A percentile compares a stretch with the other conserved stretches of the same genome.
Evolutionary conservation across 2,888 invertebrate species (phyloP).

Genomic region (Seira ritae): DNA sequence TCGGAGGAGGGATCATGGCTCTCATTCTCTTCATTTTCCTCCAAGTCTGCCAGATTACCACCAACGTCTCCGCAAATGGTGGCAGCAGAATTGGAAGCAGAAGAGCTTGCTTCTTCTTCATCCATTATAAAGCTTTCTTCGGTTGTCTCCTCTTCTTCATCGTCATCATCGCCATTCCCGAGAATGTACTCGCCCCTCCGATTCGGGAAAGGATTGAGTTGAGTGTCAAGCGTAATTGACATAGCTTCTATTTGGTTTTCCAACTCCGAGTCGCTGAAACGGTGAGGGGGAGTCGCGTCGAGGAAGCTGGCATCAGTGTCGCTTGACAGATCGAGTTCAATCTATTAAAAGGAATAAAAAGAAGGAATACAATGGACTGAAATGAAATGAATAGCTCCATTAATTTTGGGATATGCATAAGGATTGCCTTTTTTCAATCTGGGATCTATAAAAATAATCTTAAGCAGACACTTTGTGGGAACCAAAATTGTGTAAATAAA

Average conservation of each 20-base stretch:
- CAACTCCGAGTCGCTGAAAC: slow-evolving; percentile 70
- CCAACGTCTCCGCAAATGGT: slow-evolving; percentile 34
- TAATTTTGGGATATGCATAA: too few relatives aligned
- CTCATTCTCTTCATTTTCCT: slow-evolving; percentile 28
- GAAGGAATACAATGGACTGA: slow-evolving; percentile 12
- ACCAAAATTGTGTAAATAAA: too few relatives aligned
- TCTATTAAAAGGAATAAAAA: slow-evolving; percentile 32
- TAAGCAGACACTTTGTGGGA: too few relatives aligned
- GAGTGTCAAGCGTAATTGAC: slow-evolving; percentile 70
- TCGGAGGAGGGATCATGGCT: slow-evolving; percentile 10
- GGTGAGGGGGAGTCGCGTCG: slow-evolving; percentile 70
- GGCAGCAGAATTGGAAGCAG: slow-evolving; percentile 42
- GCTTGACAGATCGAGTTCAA: slow-evolving; percentile 69
- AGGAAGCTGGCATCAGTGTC: slow-evolving; percentile 69
- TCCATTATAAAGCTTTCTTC: slow-evolving; percentile 44
- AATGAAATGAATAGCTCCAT: too few relatives aligned
- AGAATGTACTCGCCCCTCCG: slow-evolving; percentile 9
- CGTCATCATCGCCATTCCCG: background rate
- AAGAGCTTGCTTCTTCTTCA: slow-evolving; percentile 33
- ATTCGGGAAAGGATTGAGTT: slow-evolving; percentile 42
- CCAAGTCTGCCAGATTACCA: slow-evolving; percentile 11
- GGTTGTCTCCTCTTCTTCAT: slow-evolving; percentile 37
- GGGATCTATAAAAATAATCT: too few relatives aligned
- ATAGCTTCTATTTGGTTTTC: slow-evolving; percentile 70
- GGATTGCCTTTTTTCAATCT: too few relatives aligned